A percentile compares a stretch with the other conserved stretches of the same genome.
phyloP scores from a whole-genome alignment of 2,797 vertebrate species.

The Hipposideros larvatus region DNA sequence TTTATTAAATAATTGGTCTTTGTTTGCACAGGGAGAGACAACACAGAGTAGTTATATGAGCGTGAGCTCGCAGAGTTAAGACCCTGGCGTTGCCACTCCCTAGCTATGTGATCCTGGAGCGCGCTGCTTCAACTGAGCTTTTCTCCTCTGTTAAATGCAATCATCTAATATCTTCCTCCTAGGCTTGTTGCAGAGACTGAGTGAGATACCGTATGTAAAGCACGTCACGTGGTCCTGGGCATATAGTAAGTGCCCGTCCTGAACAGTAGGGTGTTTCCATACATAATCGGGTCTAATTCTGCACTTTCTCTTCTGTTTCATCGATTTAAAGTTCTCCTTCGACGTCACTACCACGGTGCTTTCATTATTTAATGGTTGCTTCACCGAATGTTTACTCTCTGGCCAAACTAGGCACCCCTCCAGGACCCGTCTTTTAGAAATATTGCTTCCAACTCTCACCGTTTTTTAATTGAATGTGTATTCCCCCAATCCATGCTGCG shows the following conservation, averaged over 20 bases:
- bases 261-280: accelerated
- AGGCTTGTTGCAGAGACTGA: neutral
- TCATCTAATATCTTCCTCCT: neutral
- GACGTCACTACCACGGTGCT: neutral
- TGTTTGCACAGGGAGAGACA: slow-evolving; percentile 56
- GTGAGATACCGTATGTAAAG: neutral
- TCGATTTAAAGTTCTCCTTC: neutral
- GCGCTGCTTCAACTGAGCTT: neutral
- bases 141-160: neutral
- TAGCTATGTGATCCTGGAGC: neutral
- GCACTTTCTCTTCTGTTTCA: neutral
- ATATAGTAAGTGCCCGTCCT: neutral
- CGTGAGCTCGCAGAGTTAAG: neutral
- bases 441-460: neutral
- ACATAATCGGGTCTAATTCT: neutral
- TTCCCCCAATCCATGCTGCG: neutral
- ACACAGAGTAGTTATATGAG: neutral
- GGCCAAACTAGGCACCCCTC: neutral
- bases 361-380: neutral
- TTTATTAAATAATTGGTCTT: slow-evolving; percentile 54
- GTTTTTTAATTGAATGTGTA: neutral
- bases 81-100: neutral
- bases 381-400: neutral
- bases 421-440: neutral
- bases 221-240: accelerated